A percentile compares a stretch with the other conserved stretches of the same genome.
phyloP scores from a whole-genome alignment of 1,140 invertebrate species.

The Ylistrum balloti region DNA sequence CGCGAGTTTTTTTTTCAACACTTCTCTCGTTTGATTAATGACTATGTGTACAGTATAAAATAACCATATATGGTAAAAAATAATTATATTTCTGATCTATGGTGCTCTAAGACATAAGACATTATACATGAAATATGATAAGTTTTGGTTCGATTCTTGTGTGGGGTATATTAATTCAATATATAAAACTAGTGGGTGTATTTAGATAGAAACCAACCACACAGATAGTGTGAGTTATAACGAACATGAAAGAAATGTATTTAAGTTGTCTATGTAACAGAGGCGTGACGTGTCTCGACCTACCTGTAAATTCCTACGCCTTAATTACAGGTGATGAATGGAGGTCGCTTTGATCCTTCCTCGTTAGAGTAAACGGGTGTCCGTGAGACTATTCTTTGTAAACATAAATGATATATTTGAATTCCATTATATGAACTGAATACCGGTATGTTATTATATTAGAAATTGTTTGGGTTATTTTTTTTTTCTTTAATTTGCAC shows the following conservation, averaged over 20 bases:
- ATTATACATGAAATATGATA: too few relatives aligned
- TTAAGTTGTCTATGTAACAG: neutral
- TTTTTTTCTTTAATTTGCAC: neutral
- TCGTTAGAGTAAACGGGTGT: neutral
- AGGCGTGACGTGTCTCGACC: neutral
- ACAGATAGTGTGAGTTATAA: neutral
- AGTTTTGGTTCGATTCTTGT: too few relatives aligned
- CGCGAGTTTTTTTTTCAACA: too few relatives aligned
- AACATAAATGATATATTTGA: conserved; percentile 9
- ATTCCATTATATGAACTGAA: neutral
- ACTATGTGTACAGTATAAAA: too few relatives aligned
- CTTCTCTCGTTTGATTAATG: too few relatives aligned
- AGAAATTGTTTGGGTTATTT: neutral
- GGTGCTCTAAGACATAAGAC: neutral
- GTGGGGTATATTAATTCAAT: too few relatives aligned
- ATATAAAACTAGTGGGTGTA: too few relatives aligned
- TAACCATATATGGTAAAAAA: too few relatives aligned
- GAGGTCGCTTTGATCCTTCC: neutral
- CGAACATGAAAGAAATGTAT: conserved; percentile 11
- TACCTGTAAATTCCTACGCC: neutral
- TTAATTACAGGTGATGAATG: conserved; percentile 19
- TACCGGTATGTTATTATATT: neutral
- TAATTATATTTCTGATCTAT: neutral
- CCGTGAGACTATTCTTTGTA: neutral
- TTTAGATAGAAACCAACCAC: too few relatives aligned